Base-by-base conservation (phyloP, 2,888 invertebrate genomes). In the Pyrochroa serraticornis region DNA sequence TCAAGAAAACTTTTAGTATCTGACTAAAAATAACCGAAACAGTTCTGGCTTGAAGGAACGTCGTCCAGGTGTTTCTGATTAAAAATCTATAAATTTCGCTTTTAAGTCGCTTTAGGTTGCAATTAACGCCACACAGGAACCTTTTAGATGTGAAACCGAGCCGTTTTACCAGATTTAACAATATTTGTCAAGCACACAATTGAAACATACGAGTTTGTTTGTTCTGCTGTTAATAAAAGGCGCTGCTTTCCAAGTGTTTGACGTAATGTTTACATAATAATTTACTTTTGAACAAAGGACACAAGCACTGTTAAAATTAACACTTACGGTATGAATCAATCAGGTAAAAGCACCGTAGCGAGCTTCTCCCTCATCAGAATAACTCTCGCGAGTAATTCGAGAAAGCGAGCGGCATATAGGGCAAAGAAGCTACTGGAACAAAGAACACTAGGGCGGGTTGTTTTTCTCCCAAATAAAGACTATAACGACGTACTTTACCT, bases 21-120 rank as follows among this genome's bases (percentile, higher is more conserved):
- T 5, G 22, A 56, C 56, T 60, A 52, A 44, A 52, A 55, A 55
- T 55, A 55, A 36, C 47, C 10, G 22, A 32, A 30, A 42, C 42
- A 36, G 31, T 43, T 22, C 41, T 43, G 43, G 43, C 42, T 35
- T 46, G 47, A 31, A 51, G 36, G 39, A 39, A 7, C 33, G 9
- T 33, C 9, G 30, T 56, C 66, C 66, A 66, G 66, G 66, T 66
- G 66, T 63, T 64, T 52, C 60, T 66, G 66, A 66, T 66, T 66
- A 64, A 62, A 58, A 64, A 64, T 60, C 59, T 53, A 61, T 61
- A 61, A 61, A 58, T 57, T 61, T 61, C 45, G 36, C 60, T 60
- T 60, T 60, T 52, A 60, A 57, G 48, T 44, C 46, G 41, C 48
- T 59, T 58, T 56, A 46, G 10, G 60, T 60, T 57, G 47, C 60